These are phyloP conservation scores for Crypturellus tataupa DNA, from an alignment of 2,797 vertebrate genomes.

Conservation along the genomic window DNA sequence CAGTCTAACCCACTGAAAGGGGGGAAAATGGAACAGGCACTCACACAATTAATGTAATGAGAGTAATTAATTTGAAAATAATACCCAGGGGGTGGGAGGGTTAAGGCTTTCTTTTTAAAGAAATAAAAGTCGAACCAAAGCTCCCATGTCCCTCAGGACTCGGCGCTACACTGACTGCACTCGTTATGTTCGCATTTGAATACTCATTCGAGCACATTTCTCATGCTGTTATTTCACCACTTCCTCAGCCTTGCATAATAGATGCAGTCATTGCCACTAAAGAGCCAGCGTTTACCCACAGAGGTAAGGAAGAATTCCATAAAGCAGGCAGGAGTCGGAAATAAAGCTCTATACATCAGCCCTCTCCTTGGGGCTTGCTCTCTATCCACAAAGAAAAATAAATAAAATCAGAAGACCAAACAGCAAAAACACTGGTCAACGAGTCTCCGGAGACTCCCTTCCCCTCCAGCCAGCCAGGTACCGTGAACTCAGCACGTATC, in stretches of 20 bases:
- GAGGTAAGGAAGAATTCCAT: constrained; percentile 54
- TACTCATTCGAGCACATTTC: constrained; percentile 75
- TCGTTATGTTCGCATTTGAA: constrained; percentile 76
- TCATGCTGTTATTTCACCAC: constrained; percentile 73
- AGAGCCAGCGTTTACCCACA: constrained; percentile 67
- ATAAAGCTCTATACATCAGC: constrained; percentile 31
- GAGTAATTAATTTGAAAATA: constrained; percentile 76
- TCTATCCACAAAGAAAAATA: neutral
- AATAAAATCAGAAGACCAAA: constrained; percentile 11
- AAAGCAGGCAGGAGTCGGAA: constrained; percentile 12
- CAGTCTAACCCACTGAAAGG: constrained; percentile 46
- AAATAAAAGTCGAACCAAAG: constrained; percentile 74
- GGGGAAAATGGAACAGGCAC: constrained; percentile 52
- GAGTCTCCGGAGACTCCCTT: neutral
- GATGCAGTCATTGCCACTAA: constrained; percentile 68
- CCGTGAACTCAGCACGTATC: rapidly evolving
- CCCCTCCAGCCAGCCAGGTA: neutral
- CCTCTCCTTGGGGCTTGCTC: constrained; percentile 22
- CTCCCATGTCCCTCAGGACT: constrained; percentile 75
- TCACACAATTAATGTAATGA: constrained; percentile 71
- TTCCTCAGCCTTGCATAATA: constrained; percentile 73
- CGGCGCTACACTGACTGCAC: constrained; percentile 70
- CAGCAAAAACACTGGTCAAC: rapidly evolving
- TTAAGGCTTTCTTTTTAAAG: constrained; percentile 71
- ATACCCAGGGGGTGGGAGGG: constrained; percentile 56